Percentiles rank a stretch among this genome's conserved stretches.
phyloP scores from a whole-genome alignment of 2,113 vertebrate genomes.

The Tragelaphus scriptus region DNA sequence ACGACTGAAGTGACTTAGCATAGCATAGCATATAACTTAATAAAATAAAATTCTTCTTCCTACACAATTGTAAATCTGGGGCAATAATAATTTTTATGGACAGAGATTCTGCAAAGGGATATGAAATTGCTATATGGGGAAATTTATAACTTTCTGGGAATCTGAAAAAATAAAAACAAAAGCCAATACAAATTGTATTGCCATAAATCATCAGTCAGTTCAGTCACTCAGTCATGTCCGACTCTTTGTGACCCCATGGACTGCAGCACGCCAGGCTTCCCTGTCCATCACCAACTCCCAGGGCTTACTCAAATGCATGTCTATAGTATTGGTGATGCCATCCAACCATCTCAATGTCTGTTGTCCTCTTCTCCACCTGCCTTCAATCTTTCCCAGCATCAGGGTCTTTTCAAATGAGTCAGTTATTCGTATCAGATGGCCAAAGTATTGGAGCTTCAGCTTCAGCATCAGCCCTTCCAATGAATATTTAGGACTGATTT shows the following conservation, averaged over 20 bases:
- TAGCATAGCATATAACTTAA: no score
- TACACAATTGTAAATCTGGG: background rate
- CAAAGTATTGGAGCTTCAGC: background rate
- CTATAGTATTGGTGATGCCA: background rate
- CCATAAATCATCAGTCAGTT: background rate
- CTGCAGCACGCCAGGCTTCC: background rate
- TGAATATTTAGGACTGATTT: background rate
- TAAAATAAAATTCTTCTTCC: conserved; percentile 22
- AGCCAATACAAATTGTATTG: background rate
- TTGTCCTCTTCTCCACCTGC: background rate
- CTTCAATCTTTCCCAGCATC: background rate
- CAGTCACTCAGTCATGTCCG: background rate
- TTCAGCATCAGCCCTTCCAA: background rate
- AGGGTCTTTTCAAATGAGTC: background rate
- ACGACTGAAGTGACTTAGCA: no score
- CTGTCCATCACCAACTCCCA: background rate
- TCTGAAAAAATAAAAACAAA: background rate
- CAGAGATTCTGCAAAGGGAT: background rate
- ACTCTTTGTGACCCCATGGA: background rate
- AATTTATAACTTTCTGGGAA: conserved; percentile 8
- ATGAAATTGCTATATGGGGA: conserved; percentile 25
- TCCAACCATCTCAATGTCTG: background rate
- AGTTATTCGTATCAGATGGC: background rate
- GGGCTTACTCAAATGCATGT: background rate
- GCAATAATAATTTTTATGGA: background rate